Base-by-base conservation (phyloP, 2,888 invertebrate genomes). In the Barypeithes pellucidus region DNA sequence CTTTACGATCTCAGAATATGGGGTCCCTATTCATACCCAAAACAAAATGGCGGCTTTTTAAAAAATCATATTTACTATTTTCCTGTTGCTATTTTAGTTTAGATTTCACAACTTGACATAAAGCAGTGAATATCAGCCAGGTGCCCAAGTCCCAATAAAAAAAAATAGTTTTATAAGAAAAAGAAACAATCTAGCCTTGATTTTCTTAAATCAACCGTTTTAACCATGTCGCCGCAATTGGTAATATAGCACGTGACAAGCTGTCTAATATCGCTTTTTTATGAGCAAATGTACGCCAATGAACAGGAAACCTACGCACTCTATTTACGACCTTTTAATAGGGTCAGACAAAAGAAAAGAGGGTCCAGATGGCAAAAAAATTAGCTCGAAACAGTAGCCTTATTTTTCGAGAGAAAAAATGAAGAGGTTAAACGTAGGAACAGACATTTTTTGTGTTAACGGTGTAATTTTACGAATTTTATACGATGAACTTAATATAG, bases 321-420 rank as follows among this genome's bases (percentile, higher is more conserved):
- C 50, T 24, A 50, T 50, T 50, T 50, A 50, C 50, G 22, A 50
- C 12, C 24, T n/a, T 50, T 50, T 50, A 50, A 50, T 50, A 24
- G 12, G 50, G 22, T 22, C 50, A 24, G 22, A 50, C 24, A 50
- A 50, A 50, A 11, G n/a, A 50, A 50, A 50, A 22, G 50, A 50
- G 22, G 50, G 50, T 24, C 50, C 2, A 50, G 22, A 50, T 50
- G 50, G 22, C 50, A 50, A 50, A 50, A 50, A 50, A 50, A 50
- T 47, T 22, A 50, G 50, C 50, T 50, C 24, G 22, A 22, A 22
- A 50, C n/a, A 22, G 24, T 24, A 12, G 24, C 24, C 24, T 24
- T 50, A 22, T 50, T 50, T 50, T 50, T 12, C 12, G 11, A 3
- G 3, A 5, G 5, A 50, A 12, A 20, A 20, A n/a, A 20, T 12